Evolutionary conservation across 1,140 invertebrate species (phyloP), one percentile per base, ranked within the genome.

Genomic region (Chymomyza costata): DNA sequence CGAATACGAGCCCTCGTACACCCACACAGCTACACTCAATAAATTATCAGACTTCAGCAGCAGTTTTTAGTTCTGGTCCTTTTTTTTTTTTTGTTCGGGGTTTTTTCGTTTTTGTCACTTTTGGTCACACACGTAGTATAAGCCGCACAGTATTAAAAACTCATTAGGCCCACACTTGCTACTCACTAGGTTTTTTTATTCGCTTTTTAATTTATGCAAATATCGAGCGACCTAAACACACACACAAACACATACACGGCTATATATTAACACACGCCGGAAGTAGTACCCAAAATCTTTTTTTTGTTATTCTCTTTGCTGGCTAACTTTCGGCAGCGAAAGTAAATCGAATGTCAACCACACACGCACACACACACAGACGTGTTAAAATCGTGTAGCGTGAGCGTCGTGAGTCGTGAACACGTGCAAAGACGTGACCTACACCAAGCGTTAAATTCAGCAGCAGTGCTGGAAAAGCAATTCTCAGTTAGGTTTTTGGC

Each of bases 101-200:
- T 25, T 25, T 25, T 25, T 25, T 25, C n/a, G n/a, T n/a, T n/a
- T 3, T 8, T 8, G 21, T 25, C 21, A 25, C 21, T 25, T 25
- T 25, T 25, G 8, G 3, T 25, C 21, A 8, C 21, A 8, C 21
- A 25, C 21, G 49, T 65, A 41, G 70, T 41, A 53, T 50, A 61
- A 57, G 62, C 50, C 66, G 52, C 51, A 73, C 64, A 65, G 73
- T 80, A 80, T 80, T 80, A 80, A 80, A 80, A 80, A 81, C 73
- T 80, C 73, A 80, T 80, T 80, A 80, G 57, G 71, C 70, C 39
- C 39, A 49, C 44, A 46, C 41, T 44, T 16, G 40, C 39, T 17
- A 16, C 11, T 56, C 43, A 28, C 51, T n/a, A n/a, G n/a, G n/a
- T 60, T 41, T 6, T 41, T 32, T 39, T 41, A 37, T 55, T 25